Evolutionary conservation across 2,797 vertebrate species (phyloP).

Genomic region (Cynodonichthys magdalenae): DNA sequence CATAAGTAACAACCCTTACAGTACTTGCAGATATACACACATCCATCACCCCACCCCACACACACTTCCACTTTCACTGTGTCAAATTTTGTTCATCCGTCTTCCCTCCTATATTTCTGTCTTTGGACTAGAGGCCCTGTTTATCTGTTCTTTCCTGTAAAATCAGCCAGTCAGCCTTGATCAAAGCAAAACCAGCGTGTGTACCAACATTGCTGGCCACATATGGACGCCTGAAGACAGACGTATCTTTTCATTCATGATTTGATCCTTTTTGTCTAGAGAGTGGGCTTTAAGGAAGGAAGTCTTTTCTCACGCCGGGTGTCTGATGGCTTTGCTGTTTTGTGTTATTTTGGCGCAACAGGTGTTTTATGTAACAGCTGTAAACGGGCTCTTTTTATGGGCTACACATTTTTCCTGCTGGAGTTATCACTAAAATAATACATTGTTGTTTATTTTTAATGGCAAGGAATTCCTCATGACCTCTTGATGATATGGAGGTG

Average conservation of each 20-base stretch:
- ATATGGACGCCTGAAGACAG: constrained; percentile 58
- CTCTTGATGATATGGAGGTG: neutral
- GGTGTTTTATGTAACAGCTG: constrained; percentile 48
- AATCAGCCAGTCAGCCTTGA: constrained; percentile 49
- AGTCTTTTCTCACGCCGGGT: constrained; percentile 51
- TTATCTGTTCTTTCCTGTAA: constrained; percentile 56
- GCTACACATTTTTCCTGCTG: neutral
- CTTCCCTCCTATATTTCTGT: constrained; percentile 19
- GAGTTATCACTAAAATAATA: constrained; percentile 9
- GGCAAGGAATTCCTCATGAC: constrained; percentile 3
- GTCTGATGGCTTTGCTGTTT: constrained; percentile 36
- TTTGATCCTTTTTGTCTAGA: constrained; percentile 55
- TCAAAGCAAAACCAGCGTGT: constrained; percentile 53
- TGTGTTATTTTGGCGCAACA: constrained; percentile 36
- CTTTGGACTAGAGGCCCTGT: constrained; percentile 55
- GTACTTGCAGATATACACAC: neutral
- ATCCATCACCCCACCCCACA: neutral
- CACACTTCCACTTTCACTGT: neutral
- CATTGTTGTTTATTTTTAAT: constrained; percentile 11
- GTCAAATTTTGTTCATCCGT: constrained; percentile 16
- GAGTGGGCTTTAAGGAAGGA: constrained; percentile 52
- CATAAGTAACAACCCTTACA: neutral
- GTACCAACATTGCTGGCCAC: constrained; percentile 45
- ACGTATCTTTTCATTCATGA: constrained; percentile 62
- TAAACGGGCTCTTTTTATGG: constrained; percentile 2